Evolutionary conservation across 1,140 invertebrate species (phyloP).

Genomic region (Argopecten irradians): DNA sequence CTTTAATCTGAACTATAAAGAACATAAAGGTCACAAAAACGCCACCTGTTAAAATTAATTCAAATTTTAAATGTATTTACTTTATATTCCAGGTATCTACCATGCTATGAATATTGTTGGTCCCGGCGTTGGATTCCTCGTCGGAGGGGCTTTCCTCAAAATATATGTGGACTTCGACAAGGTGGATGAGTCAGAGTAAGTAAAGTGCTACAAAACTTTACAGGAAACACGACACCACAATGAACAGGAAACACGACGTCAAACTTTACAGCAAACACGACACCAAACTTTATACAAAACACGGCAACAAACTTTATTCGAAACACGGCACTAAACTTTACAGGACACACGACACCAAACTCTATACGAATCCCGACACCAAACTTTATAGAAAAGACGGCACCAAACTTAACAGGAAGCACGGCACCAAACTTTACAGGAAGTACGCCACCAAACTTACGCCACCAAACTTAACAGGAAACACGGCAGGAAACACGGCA

Average conservation of each 20-base stretch:
- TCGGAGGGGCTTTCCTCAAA: neutral
- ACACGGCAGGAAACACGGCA: no score
- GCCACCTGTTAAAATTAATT: no score
- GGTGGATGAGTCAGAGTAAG: neutral
- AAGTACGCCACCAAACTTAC: no score
- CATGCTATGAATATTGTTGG: neutral
- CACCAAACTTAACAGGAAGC: neutral
- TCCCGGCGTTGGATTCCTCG: neutral
- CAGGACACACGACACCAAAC: neutral
- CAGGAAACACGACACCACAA: neutral
- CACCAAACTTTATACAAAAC: neutral
- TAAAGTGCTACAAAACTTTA: neutral
- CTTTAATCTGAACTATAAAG: no score
- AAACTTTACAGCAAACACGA: neutral
- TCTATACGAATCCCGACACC: neutral
- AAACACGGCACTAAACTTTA: neutral
- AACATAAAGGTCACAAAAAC: no score
- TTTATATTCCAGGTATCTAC: neutral
- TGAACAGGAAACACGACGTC: neutral
- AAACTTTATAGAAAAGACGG: no score
- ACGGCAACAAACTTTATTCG: neutral
- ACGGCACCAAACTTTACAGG: neutral
- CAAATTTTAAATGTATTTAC: no score
- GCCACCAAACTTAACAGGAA: no score
- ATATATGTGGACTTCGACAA: neutral